A percentile compares a stretch with the other conserved stretches of the same genome.
Conservation (phyloP, 2,113 vertebrate species). For the Zosterops japonicus region DNA sequence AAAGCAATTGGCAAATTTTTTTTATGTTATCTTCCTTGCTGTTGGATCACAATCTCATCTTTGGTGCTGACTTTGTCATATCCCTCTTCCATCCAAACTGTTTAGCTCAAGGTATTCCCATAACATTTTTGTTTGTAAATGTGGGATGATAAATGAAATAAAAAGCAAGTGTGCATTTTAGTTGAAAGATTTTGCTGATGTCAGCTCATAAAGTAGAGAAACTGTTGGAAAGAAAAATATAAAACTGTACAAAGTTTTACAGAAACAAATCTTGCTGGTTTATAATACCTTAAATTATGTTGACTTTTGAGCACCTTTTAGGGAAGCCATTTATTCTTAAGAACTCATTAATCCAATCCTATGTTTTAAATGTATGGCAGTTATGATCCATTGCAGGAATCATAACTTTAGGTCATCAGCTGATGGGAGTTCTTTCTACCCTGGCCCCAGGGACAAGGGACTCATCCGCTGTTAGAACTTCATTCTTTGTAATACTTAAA, state of each 20-base stretch:
- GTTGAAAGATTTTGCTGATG: conserved; percentile 17
- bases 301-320: neutral
- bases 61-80: conserved; percentile 33
- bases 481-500: neutral
- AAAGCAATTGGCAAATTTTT: conserved; percentile 32
- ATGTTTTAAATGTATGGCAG: neutral
- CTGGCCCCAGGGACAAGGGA: neutral
- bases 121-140: conserved; percentile 15
- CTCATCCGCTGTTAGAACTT: neutral
- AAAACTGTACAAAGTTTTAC: neutral
- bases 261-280: neutral
- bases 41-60: conserved; percentile 24
- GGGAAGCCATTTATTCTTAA: neutral
- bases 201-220: conserved; percentile 3
- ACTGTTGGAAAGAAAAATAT: neutral
- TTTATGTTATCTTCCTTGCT: neutral
- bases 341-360: neutral
- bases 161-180: conserved; percentile 19
- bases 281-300: neutral
- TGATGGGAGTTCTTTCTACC: neutral
- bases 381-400: neutral
- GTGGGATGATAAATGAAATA: conserved; percentile 34
- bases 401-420: neutral
- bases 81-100: neutral
- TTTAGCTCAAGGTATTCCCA: conserved; percentile 28